These are phyloP conservation scores for Lasioglossum figueresi DNA, from an alignment of 2,888 invertebrate species.

Conservation along the genomic window DNA sequence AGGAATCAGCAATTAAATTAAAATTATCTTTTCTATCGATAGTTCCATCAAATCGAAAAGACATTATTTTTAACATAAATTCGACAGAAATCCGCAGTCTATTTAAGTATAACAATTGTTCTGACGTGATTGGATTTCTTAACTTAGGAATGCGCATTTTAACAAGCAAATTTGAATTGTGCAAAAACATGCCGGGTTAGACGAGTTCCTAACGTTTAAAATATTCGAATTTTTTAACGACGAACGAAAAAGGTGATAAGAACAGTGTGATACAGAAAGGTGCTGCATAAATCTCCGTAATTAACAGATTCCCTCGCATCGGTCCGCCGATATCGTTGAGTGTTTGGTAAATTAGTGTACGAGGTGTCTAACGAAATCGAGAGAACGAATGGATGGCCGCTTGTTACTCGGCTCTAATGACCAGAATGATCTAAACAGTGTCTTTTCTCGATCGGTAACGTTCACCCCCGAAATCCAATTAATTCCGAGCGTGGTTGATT, in stretches of 20 bases:
- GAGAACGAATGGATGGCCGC: constrained; percentile 39
- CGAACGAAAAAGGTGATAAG: background rate
- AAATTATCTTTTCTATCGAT: no score
- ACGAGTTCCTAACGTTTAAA: no score
- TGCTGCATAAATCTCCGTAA: background rate
- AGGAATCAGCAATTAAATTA: no score
- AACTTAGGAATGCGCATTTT: no score
- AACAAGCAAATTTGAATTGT: no score
- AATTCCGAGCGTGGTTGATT: constrained; percentile 65
- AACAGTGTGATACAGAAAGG: no score
- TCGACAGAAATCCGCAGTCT: no score
- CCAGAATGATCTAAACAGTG: constrained; percentile 12
- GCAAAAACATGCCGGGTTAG: no score
- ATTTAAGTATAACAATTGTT: no score
- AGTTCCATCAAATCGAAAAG: no score
- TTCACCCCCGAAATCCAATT: constrained; percentile 65
- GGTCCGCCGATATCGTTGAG: constrained; percentile 16
- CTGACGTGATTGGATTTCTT: no score
- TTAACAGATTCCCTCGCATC: constrained; percentile 12
- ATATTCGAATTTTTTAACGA: background rate
- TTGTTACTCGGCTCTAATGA: constrained; percentile 26
- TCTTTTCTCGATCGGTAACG: constrained; percentile 50
- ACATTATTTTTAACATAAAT: no score
- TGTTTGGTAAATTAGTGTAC: constrained; percentile 42
- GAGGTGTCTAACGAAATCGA: constrained; percentile 34